Conservation (phyloP, 2,797 vertebrate species). For the Ctenopoma multispine region DNA sequence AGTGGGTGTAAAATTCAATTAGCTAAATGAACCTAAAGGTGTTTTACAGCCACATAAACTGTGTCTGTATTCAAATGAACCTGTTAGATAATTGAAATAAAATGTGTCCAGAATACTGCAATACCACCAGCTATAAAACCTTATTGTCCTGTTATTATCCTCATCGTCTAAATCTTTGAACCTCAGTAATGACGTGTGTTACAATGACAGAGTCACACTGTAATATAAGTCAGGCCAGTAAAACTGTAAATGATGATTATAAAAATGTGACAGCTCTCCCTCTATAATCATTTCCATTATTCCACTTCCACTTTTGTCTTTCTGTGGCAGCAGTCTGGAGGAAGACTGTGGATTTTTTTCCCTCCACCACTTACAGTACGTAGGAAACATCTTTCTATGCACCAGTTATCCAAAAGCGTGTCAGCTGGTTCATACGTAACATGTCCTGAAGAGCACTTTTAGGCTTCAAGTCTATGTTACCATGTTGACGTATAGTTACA, state of each 20-base stretch:
- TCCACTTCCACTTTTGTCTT: background rate
- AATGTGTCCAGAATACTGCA: constrained; percentile 13
- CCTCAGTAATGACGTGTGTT: background rate
- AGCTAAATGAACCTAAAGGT: constrained; percentile 41
- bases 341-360: too few relatives aligned
- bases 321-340: background rate
- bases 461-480: too few relatives aligned
- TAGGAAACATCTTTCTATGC: too few relatives aligned
- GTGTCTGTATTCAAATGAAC: constrained; percentile 35
- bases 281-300: background rate
- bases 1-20: constrained; percentile 41
- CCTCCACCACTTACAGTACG: too few relatives aligned
- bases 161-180: constrained; percentile 24
- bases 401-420: too few relatives aligned
- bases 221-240: constrained; percentile 5
- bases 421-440: too few relatives aligned
- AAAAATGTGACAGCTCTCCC: constrained; percentile 3
- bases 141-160: constrained; percentile 14
- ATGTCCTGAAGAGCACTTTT: too few relatives aligned
- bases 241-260: constrained; percentile 19
- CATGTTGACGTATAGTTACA: too few relatives aligned
- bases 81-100: constrained; percentile 20
- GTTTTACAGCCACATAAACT: constrained; percentile 24
- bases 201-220: background rate
- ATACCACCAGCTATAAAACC: background rate